Conservation (phyloP, 2,113 vertebrate species). For the Aplodontia rufa region DNA sequence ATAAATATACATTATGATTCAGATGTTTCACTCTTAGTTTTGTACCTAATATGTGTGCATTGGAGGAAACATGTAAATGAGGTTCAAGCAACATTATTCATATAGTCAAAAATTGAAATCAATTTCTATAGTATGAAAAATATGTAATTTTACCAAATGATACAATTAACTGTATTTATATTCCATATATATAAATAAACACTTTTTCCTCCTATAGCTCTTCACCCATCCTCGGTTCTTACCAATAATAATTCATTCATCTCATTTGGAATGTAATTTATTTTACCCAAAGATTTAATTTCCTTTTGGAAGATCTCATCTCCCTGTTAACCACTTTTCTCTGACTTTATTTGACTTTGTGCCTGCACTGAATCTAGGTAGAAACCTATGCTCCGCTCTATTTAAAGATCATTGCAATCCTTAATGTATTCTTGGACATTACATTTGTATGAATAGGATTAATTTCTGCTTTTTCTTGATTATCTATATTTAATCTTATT, state of each 20-base stretch:
- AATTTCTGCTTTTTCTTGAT: not conserved
- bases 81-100: not conserved
- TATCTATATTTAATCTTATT: not conserved
- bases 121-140: not conserved
- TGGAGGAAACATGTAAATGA: too few species aligned
- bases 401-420: accelerated
- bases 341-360: not conserved
- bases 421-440: too few species aligned
- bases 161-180: not conserved
- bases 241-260: not conserved
- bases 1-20: accelerated
- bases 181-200: not conserved
- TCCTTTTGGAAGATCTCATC: not conserved
- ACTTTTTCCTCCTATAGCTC: not conserved
- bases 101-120: not conserved
- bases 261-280: not conserved
- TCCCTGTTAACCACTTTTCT: accelerated
- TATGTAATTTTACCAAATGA: not conserved
- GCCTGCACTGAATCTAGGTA: accelerated
- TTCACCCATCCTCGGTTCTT: not conserved
- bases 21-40: not conserved
- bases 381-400: accelerated
- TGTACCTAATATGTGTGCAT: not conserved
- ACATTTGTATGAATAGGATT: not conserved
- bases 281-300: not conserved